Percentiles rank a stretch among this genome's conserved stretches.
Evolutionary conservation across 1,140 invertebrate genomes (phyloP).

Genomic region (Globodera rostochiensis): DNA sequence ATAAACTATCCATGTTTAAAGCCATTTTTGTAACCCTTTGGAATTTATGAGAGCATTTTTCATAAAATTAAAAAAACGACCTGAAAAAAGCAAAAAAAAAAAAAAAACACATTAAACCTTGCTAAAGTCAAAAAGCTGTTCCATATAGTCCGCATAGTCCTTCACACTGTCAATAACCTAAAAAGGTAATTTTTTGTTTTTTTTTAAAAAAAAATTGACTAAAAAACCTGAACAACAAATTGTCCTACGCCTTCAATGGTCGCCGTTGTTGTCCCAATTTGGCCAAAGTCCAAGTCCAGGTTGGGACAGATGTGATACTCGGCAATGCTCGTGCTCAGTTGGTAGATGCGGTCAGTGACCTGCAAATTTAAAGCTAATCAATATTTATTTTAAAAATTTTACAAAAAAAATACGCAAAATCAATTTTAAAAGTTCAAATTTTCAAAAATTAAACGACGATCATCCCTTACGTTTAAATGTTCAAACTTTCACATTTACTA

Average conservation of each 20-base stretch:
- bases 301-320: constrained; percentile 80
- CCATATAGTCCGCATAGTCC: constrained; percentile 89
- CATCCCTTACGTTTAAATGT: no score
- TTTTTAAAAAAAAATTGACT: not conserved
- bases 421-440: not conserved
- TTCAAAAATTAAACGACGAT: no score
- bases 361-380: constrained; percentile 33
- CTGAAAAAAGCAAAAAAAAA: no score
- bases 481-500: no score
- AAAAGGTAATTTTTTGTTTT: not conserved
- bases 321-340: constrained; percentile 78
- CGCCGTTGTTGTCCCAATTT: constrained; percentile 72
- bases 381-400: not conserved
- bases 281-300: constrained; percentile 77
- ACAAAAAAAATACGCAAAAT: not conserved
- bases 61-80: no score
- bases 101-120: constrained; percentile 38
- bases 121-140: constrained; percentile 92
- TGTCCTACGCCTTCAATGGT: constrained; percentile 73
- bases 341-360: constrained; percentile 82
- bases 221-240: constrained; percentile 74
- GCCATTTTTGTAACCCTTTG: not conserved
- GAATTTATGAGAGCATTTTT: no score
- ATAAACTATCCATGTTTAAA: not conserved
- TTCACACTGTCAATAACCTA: constrained; percentile 86